Evolutionary conservation across 2,797 vertebrate species (phyloP).

Genomic region (Enteromius trimaculatus): DNA sequence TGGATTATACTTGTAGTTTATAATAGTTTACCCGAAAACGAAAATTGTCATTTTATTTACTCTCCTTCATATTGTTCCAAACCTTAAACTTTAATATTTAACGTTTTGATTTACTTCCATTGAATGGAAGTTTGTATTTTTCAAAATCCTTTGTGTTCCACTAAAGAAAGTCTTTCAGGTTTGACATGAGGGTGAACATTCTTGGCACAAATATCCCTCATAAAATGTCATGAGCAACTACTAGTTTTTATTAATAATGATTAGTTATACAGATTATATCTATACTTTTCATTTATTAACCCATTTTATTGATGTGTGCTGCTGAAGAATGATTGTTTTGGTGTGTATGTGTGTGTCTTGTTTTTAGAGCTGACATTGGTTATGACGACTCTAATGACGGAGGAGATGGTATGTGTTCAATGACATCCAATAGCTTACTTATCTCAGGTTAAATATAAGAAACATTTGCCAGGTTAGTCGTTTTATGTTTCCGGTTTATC

Average conservation of each 20-base stretch:
- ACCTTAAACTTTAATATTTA: not conserved
- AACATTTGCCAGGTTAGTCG: not conserved
- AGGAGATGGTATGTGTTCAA: constrained; percentile 68
- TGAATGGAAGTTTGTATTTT: not conserved
- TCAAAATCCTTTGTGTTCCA: not conserved
- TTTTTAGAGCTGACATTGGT: constrained; percentile 68
- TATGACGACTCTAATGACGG: constrained; percentile 66
- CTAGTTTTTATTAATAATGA: not conserved
- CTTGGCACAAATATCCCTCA: not conserved
- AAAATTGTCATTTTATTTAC: not conserved
- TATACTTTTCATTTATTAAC: not conserved
- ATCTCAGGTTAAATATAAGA: not conserved
- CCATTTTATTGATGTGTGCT: not conserved
- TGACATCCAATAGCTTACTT: not conserved
- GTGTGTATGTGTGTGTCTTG: constrained; percentile 26
- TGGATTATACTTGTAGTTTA: not conserved
- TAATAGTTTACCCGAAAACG: not conserved
- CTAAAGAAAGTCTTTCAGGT: not conserved
- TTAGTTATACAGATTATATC: no score
- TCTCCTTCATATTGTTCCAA: not conserved
- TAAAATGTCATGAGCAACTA: not conserved
- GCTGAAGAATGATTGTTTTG: constrained; percentile 21
- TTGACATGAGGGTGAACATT: not conserved
- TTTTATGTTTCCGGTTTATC: constrained; percentile 1
- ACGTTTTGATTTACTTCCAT: not conserved